Base-by-base conservation (phyloP, 2,888 invertebrate genomes). In the Apantesis nais region DNA sequence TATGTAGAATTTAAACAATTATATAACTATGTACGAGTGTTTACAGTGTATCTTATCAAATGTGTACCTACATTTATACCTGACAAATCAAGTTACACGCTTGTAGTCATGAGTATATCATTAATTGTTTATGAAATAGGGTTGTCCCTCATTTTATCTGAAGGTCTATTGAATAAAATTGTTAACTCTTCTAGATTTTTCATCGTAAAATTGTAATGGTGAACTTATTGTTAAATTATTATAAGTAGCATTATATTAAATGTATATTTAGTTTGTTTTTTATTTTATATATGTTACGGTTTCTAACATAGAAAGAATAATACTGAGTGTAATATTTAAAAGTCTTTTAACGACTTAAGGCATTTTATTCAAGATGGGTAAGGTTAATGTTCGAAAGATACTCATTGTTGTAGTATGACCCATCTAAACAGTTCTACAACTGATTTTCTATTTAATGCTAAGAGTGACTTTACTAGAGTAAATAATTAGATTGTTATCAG, bases 21-120 rank as follows among this genome's bases (percentile, higher is more conserved):
- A 71, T 31, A 25, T 41, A 52, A 22, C 48, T 65, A 70, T 67
- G 65, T 67, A 62, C n/a, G n/a, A n/a, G n/a, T n/a, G n/a, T n/a
- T n/a, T n/a, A n/a, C n/a, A n/a, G n/a, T n/a, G n/a, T 68, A 73
- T 69, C 39, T 73, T 62, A 61, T 44, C 61, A n/a, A 73, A 65
- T 74, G 78, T 73, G 71, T 39, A 58, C n/a, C 9, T 72, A 68
- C 62, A 19, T 67, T 67, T n/a, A 60, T 68, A 75, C 63, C 69
- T 63, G 52, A 64, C 63, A 72, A 72, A 79, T 81, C 75, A 69
- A 74, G 81, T 83, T 79, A 79, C 67, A 75, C 52, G 67, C 67
- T 77, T 63, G 31, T 73, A 70, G 66, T 63, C 67, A 68, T 39
- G 63, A 61, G 37, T 74, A 67, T 74, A 48, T 75, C 68, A 82